Base-by-base conservation (phyloP, 2,888 invertebrate species). In the Opisthograptis luteolata region DNA sequence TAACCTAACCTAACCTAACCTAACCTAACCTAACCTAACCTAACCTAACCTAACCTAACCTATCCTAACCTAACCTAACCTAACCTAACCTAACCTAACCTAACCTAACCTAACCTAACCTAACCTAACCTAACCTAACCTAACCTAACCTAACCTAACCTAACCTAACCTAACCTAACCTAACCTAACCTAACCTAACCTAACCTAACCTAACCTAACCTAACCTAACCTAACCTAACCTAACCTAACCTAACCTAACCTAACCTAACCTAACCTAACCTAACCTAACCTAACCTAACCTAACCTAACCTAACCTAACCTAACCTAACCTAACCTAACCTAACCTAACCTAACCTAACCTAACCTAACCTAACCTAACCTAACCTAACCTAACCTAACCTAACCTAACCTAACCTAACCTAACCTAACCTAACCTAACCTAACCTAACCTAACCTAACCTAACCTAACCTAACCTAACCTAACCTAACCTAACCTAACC, bases 381-480 rank as follows among this genome's bases (percentile, higher is more conserved):
- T 48, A 50, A 50, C 53, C 48, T 53, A 49, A 47, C 54, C 56
- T 56, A 54, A 54, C 58, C 55, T 56, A 55, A 55, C 57, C 60
- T 58, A 55, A 53, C 56, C 60, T 55, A 57, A 55, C 27, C 27
- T 24, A n/a, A n/a, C n/a, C n/a, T n/a, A n/a, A n/a, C 58, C 58
- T 58, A 55, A 52, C 58, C 58, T 55, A 51, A 53, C 58, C 59
- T 55, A 53, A 53, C 59, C 53, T 55, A 51, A 50, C 50, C 55
- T 36, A 28, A 54, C 50, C 44, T 9, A 10, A 54, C 51, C 56
- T 57, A 60, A 57, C 60, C 58, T 58, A 59, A 58, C 55, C 60
- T 59, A 61, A 61, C 60, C 59, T 58, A 61, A 59, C 63, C 60
- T 59, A 63, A 58, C 59, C 60, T 56, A 56, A 58, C 58, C 62